Conservation (phyloP, 2,797 vertebrate genomes). For the Anniella stebbinsi region DNA sequence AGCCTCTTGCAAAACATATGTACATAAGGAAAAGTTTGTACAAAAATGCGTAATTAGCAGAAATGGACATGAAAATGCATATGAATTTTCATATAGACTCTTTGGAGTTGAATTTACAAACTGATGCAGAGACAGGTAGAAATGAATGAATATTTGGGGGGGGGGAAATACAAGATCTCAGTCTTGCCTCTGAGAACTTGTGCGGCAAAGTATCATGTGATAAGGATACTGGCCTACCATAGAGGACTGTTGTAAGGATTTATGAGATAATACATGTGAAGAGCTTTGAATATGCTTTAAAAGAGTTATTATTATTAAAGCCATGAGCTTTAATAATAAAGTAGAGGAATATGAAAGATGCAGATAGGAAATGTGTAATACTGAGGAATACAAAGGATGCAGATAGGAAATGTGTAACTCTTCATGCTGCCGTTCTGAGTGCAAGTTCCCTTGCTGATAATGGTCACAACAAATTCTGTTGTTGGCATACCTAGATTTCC, state of each 20-base stretch:
- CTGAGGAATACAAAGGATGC: neutral
- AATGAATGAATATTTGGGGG: no score
- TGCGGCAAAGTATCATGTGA: neutral
- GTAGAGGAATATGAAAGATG: neutral
- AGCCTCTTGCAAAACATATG: no score
- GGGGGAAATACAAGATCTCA: neutral
- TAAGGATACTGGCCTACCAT: neutral
- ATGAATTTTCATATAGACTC: no score
- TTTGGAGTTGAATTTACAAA: no score
- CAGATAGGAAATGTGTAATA: neutral
- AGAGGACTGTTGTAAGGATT: neutral
- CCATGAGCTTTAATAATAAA: no score
- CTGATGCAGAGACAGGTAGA: no score
- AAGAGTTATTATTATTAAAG: neutral
- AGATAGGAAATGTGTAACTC: neutral
- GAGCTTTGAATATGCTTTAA: neutral
- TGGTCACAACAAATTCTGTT: neutral
- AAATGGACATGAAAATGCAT: no score
- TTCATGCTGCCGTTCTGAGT: neutral
- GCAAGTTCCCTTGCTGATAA: conserved; percentile 17
- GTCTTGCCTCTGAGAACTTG: neutral
- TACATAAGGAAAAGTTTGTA: no score
- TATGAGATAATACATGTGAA: neutral
- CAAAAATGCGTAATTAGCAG: no score
- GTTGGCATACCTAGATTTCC: conserved; percentile 7